These are phyloP conservation scores for Caerostris extrusa DNA, from an alignment of 1,140 invertebrate genomes.

Conservation along the genomic window DNA sequence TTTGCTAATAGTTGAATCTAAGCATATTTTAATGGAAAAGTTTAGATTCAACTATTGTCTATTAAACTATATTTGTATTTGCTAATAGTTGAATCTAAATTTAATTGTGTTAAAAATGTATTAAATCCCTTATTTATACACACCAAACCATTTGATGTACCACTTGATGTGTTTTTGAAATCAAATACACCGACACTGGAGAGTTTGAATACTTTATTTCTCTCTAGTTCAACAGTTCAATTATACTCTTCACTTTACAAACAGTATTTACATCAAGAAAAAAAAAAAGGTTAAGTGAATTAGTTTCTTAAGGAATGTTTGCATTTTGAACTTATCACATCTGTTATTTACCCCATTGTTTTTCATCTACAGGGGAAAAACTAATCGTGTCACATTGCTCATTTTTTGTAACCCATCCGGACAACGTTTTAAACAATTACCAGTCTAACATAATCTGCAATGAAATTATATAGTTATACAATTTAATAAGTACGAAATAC, in stretches of 20 bases:
- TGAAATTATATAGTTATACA: no score
- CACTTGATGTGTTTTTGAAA: neutral
- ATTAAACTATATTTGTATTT: no score
- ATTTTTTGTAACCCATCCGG: constrained; percentile 16
- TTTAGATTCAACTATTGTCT: no score
- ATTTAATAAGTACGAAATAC: no score
- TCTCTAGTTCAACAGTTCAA: constrained; percentile 74
- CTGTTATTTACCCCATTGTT: constrained; percentile 30
- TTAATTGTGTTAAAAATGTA: no score
- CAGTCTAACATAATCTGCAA: neutral
- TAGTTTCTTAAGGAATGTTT: constrained; percentile 75
- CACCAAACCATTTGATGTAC: no score
- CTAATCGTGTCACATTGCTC: constrained; percentile 39
- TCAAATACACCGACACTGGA: neutral
- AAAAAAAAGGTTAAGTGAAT: constrained; percentile 70
- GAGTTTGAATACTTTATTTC: constrained; percentile 75
- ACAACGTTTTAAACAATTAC: neutral
- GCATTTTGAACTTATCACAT: constrained; percentile 75
- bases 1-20: no score
- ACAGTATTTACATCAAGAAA: constrained; percentile 72
- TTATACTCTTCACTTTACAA: constrained; percentile 76
- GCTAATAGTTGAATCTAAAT: no score
- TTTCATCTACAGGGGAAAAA: constrained; percentile 53
- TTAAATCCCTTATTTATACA: no score
- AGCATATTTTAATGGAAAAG: no score